These are phyloP conservation scores for Megalopta genalis DNA, from an alignment of 1,140 invertebrate genomes.

Conservation along the genomic window DNA sequence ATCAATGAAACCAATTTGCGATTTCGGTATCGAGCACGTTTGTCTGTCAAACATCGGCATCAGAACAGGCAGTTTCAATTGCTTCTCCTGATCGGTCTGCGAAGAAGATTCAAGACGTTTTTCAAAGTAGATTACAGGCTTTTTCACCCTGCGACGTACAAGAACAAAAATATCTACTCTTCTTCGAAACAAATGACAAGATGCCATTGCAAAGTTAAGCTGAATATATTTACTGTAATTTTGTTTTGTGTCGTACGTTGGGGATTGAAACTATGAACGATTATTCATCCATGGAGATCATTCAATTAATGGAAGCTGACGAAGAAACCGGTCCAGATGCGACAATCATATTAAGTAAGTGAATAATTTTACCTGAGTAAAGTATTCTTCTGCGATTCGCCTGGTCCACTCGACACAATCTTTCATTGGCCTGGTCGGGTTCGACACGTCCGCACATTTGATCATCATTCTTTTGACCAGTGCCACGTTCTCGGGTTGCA, in stretches of 20 bases:
- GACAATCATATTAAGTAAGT: background rate
- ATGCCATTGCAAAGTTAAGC: too few species aligned
- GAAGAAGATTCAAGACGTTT: constrained; percentile 46
- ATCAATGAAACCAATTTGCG: constrained; percentile 97
- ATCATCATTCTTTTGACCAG: constrained; percentile 96
- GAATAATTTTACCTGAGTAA: constrained; percentile 84
- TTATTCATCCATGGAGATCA: too few species aligned
- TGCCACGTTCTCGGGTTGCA: constrained; percentile 88
- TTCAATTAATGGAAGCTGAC: background rate
- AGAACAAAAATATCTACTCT: too few species aligned
- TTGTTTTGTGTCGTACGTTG: too few species aligned
- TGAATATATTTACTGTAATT: too few species aligned
- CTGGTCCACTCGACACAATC: constrained; percentile 95
- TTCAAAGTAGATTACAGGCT: background rate
- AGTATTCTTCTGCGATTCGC: constrained; percentile 95
- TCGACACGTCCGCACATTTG: constrained; percentile 98
- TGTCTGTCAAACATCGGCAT: constrained; percentile 98
- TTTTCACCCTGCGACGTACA: too few species aligned
- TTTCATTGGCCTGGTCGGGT: constrained; percentile 91
- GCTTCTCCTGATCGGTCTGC: constrained; percentile 96
- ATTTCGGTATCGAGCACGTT: constrained; percentile 96
- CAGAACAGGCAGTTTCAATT: constrained; percentile 90
- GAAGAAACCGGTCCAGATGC: background rate
- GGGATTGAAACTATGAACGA: too few species aligned
- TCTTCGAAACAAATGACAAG: too few species aligned